Conservation (phyloP, 2,113 vertebrate species). For the Psephotus haematonotus region DNA sequence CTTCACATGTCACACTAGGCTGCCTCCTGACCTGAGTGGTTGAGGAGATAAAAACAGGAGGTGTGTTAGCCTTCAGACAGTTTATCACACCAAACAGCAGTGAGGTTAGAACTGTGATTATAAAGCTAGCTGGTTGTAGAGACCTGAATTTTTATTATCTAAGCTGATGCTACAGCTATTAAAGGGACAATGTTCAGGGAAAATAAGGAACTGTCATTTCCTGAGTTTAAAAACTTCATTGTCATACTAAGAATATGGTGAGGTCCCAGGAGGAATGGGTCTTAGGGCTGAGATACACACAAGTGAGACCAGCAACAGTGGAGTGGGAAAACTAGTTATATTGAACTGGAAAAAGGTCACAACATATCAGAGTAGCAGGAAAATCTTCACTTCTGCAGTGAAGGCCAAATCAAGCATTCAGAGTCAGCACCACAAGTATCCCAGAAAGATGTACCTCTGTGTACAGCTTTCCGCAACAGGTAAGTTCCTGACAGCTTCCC, state of each 20-base stretch:
- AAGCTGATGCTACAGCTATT: background rate
- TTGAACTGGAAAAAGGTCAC: background rate
- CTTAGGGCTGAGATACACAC: fast-evolving
- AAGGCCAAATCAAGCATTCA: background rate
- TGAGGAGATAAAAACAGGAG: background rate
- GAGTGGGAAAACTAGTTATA: background rate
- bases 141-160: background rate
- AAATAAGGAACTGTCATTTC: background rate
- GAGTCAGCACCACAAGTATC: background rate
- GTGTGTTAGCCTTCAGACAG: background rate
- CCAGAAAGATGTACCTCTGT: background rate
- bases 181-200: background rate
- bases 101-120: background rate
- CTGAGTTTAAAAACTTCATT: background rate
- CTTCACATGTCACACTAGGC: background rate
- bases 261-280: background rate
- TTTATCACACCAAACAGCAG: background rate
- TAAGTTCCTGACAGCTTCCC: background rate
- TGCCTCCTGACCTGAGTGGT: background rate
- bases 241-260: background rate
- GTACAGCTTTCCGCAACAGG: background rate
- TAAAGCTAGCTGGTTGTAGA: background rate
- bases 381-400: background rate
- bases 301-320: background rate
- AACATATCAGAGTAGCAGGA: too few species aligned